Evolutionary conservation across 2,888 invertebrate genomes (phyloP).

Genomic region (Sympetrum striolatum): DNA sequence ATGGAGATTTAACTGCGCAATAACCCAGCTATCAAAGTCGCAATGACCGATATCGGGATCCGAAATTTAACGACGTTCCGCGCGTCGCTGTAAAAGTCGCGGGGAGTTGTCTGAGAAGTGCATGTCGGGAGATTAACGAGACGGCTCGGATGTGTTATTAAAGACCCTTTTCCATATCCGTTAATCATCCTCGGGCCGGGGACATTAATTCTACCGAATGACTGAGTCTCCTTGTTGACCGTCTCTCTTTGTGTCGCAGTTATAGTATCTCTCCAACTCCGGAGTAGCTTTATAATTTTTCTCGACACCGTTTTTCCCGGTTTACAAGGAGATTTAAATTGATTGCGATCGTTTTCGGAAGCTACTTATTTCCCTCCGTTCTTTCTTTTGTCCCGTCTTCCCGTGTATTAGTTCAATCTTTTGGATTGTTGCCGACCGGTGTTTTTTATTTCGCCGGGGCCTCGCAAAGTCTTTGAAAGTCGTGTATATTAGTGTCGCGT

Average conservation of each 20-base stretch:
- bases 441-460: too few species aligned
- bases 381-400: too few species aligned
- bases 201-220: not conserved
- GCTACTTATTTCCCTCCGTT: not conserved
- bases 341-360: not conserved
- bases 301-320: not conserved
- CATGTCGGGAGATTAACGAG: not conserved
- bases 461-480: too few species aligned
- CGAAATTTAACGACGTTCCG: not conserved
- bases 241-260: not conserved
- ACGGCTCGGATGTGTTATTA: conserved; percentile 7
- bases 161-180: not conserved
- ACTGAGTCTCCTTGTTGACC: not conserved
- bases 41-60: conserved; percentile 7
- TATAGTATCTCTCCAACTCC: not conserved
- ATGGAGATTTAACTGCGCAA: conserved; percentile 19
- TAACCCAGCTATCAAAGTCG: conserved; percentile 12
- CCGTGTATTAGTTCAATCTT: too few species aligned
- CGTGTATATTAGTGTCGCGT: too few species aligned
- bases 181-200: not conserved
- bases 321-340: not conserved
- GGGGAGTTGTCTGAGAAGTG: not conserved
- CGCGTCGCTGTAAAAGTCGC: not conserved
- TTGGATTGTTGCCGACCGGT: too few species aligned
- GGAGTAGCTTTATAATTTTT: not conserved